Evolutionary conservation across 2,113 vertebrate genomes (phyloP).

Genomic region (Platichthys flesus): DNA sequence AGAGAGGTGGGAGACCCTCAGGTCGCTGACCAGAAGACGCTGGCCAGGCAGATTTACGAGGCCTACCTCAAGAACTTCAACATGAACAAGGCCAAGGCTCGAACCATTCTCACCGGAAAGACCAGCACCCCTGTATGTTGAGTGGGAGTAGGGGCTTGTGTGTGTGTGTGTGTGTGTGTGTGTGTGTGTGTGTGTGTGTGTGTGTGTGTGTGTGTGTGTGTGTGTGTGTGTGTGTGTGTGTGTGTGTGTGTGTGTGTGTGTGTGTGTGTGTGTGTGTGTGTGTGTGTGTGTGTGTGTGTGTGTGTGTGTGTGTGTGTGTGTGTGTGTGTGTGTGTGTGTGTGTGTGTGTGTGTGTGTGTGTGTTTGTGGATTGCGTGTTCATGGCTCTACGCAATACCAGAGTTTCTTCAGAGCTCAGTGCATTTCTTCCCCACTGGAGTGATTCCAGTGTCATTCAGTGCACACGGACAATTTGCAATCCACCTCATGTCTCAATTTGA

Average conservation of each 20-base stretch:
- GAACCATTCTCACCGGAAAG: slow-evolving; percentile 95
- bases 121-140: slow-evolving; percentile 91
- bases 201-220: background rate
- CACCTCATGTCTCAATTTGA: slow-evolving; percentile 55
- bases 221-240: background rate
- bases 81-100: slow-evolving; percentile 98
- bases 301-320: slow-evolving; percentile 1
- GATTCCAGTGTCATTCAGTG: slow-evolving; percentile 24
- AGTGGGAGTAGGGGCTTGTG: slow-evolving; percentile 43
- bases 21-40: slow-evolving; percentile 90
- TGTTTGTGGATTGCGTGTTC: background rate
- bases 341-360: slow-evolving; percentile 27
- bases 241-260: background rate
- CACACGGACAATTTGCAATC: slow-evolving; percentile 36
- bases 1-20: slow-evolving; percentile 85
- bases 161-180: background rate
- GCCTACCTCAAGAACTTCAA: slow-evolving; percentile 98
- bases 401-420: slow-evolving; percentile 42
- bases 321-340: background rate
- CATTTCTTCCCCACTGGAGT: slow-evolving; percentile 20
- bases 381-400: background rate
- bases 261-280: background rate
- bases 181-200: background rate
- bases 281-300: slow-evolving; percentile 3
- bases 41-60: slow-evolving; percentile 94